Conservation (phyloP, 2,113 vertebrate genomes). For the Galbula dea region DNA sequence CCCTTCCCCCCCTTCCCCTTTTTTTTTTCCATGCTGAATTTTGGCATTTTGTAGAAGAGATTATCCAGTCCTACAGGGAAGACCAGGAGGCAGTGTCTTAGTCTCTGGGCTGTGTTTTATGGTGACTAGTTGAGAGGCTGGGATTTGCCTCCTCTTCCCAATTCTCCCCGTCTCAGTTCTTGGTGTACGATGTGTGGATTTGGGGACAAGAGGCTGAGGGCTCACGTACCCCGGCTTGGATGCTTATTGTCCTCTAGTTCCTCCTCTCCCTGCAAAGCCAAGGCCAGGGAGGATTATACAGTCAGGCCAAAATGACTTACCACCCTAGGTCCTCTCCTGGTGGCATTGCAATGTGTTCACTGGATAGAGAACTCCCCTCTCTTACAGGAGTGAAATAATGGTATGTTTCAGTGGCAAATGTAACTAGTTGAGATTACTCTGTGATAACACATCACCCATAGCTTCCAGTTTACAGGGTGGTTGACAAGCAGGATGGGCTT, state of each 20-base stretch:
- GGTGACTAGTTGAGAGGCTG: neutral
- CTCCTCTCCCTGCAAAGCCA: neutral
- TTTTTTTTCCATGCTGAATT: conserved; percentile 39
- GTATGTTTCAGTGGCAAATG: neutral
- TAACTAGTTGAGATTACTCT: neutral
- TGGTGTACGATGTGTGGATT: neutral
- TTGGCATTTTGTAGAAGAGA: conserved; percentile 63
- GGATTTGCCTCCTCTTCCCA: neutral
- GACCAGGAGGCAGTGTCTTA: conserved; percentile 27
- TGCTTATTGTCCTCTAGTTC: neutral
- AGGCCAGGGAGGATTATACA: neutral
- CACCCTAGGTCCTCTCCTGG: neutral
- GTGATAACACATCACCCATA: neutral
- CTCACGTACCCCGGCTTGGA: neutral
- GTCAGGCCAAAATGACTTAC: neutral
- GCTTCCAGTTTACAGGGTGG: neutral
- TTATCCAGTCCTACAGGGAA: conserved; percentile 25
- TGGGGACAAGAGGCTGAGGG: neutral
- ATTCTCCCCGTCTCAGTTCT: neutral
- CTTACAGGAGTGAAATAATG: neutral
- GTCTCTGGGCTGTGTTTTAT: neutral
- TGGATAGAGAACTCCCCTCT: neutral
- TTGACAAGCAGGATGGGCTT: neutral
- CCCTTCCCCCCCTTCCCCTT: neutral
- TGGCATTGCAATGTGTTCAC: fast-evolving